Base-by-base conservation (phyloP, 2,888 invertebrate species). In the Serripes groenlandicus region DNA sequence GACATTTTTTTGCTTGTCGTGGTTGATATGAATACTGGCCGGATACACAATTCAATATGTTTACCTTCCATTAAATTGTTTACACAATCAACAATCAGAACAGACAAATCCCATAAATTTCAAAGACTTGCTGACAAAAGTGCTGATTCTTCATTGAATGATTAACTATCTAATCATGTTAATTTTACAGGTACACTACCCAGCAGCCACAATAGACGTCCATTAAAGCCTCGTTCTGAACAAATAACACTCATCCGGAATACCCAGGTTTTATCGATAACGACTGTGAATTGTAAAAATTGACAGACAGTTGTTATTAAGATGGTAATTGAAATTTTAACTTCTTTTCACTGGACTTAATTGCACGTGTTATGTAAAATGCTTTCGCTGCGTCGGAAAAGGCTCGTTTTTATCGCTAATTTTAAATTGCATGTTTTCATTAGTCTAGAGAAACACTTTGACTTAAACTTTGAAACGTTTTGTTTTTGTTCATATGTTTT, bases 11-110 rank as follows among this genome's bases (percentile, higher is more conserved):
- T 18, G 23, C 56, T 11, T 23, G 56, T 11, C 56, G 28, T 15
- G 34, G n/a, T n/a, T n/a, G n/a, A n/a, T 56, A n/a, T 26, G 56
- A 56, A 23, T 28, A 23, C 28, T 23, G 23, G 23, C 56, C 56
- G 56, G 56, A 56, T 26, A 56, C 56, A 56, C 11, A 15, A 56
- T 66, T 30, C n/a, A n/a, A 66, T 66, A 37, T 79, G 62, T 83
- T 79, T 76, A 69, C 62, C 60, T 62, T 78, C 83, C 83, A 83
- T 83, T 83, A 79, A 68, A 70, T 37, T 78, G 54, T 69, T 73
- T 72, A 68, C 66, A 78, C 26, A 73, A 35, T 37, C 72, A 81
- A 81, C 72, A 79, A 75, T 56, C 52, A 73, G 52, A 68, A 73
- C 73, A 68, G 71, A 62, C n/a, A 73, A 76, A 69, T 28, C 52